These are phyloP conservation scores for Xestia sexstrigata DNA, from an alignment of 2,888 invertebrate genomes.

Conservation along the genomic window DNA sequence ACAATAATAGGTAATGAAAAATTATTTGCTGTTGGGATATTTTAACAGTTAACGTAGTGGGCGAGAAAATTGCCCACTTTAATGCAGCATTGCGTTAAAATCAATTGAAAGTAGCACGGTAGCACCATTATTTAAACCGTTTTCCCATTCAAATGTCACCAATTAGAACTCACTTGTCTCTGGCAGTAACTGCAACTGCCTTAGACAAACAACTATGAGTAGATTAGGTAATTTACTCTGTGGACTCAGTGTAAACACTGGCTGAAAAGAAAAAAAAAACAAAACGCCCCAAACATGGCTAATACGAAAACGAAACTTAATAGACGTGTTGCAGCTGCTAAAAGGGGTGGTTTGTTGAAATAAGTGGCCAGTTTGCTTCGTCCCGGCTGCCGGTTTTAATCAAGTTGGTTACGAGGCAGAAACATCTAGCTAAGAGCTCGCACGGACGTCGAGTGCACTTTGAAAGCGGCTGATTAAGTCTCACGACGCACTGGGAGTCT, in stretches of 20 bases:
- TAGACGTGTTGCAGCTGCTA: conserved; percentile 72
- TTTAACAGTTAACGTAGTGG: conserved; percentile 11
- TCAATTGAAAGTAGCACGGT: conserved; percentile 24
- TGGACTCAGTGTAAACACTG: conserved; percentile 21
- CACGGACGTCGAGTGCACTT: conserved; percentile 79
- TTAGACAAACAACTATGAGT: neutral
- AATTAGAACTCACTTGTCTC: conserved; percentile 2
- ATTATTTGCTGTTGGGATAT: conserved; percentile 7
- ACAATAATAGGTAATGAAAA: conserved; percentile 16
- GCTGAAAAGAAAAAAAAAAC: conserved; percentile 27
- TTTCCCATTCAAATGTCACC: conserved; percentile 28
- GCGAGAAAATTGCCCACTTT: conserved; percentile 23
- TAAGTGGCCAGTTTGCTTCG: conserved; percentile 77
- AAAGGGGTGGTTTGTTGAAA: conserved; percentile 79
- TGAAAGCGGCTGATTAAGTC: conserved; percentile 80
- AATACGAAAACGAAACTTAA: conserved; percentile 70
- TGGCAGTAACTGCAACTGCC: neutral
- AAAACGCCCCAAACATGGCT: conserved; percentile 57
- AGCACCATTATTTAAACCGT: conserved; percentile 8
- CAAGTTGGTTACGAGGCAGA: conserved; percentile 77
- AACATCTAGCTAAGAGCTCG: conserved; percentile 74
- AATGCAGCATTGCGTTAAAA: conserved; percentile 15
- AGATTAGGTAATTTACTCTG: neutral
- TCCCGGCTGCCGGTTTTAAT: conserved; percentile 81
- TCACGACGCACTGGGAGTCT: conserved; percentile 62